Base-by-base conservation (phyloP, 2,113 vertebrate species). In the Cygnus atratus region DNA sequence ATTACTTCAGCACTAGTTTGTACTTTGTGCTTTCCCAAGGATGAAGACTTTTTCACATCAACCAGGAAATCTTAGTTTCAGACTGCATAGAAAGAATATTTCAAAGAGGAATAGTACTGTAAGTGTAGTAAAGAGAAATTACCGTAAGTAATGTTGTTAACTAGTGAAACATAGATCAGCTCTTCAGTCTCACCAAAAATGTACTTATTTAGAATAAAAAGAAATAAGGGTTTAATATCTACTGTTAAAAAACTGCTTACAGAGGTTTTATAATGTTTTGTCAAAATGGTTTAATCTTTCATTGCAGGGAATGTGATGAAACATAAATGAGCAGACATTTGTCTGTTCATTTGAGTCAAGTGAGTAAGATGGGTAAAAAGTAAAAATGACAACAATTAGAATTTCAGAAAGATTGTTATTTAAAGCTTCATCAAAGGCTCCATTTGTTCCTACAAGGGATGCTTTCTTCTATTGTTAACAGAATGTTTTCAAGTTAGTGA, bases 41-140 rank as follows among this genome's bases (percentile, higher is more conserved):
- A n/a, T 68, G 57, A 93, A 73, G 26, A 6, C 18, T 67, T 52
- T 29, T 87, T 61, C 25, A 39, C 12, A 59, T 71, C 39, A 88
- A 31, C 41, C 50, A 24, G n/a, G 22, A 78, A 67, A 94, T 77
- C 43, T 29, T 46, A 13, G 13, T 78, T 87, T 95, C 73, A 91
- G 52, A 77, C 8, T 81, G 24, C 24, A 31, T 33, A 58, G 11
- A 67, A 48, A 71, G 6, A 17, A 55, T 35, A 67, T 22, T 89
- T 84, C 35, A 61, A 67, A 72, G 26, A 63, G 17, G 84, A 81
- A 90, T 6, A 66, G 20, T 37, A 26, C 57, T 79, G 46, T 4
- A n/a, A 7, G 18, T 63, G 26, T 18, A 76, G 31, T 29, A 75
- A 91, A 35, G 29, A 48, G 29, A 95, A 88, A 65, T 13, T 63